Percentiles rank a stretch among this genome's conserved stretches.
Conservation (phyloP, 2,888 invertebrate genomes). For the Phyto melanocephala region DNA sequence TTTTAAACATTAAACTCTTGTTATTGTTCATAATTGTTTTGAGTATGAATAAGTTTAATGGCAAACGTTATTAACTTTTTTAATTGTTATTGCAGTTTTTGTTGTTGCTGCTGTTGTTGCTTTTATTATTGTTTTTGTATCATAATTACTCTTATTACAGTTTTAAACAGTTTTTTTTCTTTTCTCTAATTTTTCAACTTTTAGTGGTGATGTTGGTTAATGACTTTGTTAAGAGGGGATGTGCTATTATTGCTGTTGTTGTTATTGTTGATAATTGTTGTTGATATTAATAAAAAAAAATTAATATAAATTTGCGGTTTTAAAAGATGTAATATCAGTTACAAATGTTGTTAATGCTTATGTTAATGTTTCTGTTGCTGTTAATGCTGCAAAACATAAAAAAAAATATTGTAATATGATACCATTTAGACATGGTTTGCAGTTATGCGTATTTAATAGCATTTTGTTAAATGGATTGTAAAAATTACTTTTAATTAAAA, state of each 20-base stretch:
- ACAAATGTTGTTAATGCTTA: neutral
- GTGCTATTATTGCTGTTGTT: neutral
- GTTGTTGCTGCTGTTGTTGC: neutral
- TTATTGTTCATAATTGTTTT: neutral
- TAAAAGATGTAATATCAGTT: neutral
- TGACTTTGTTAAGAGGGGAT: neutral
- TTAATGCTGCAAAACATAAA: neutral
- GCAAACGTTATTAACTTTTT: constrained; percentile 16
- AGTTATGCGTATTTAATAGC: neutral
- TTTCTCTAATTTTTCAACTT: neutral
- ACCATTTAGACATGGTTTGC: neutral
- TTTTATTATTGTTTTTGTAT: neutral
- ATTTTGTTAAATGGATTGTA: neutral
- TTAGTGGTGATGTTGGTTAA: neutral
- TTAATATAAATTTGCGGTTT: constrained; percentile 20
- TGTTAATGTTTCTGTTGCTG: neutral
- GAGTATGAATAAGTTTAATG: neutral
- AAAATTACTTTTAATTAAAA: neutral
- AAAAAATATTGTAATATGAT: constrained; percentile 6
- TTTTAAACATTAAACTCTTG: neutral
- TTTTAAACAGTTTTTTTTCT: neutral
- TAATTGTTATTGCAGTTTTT: constrained; percentile 20
- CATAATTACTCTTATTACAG: constrained; percentile 22
- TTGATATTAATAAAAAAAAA: constrained; percentile 6
- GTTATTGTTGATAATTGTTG: constrained; percentile 18